These are phyloP conservation scores for Amiota mariae DNA, from an alignment of 2,888 invertebrate genomes.

Conservation along the genomic window DNA sequence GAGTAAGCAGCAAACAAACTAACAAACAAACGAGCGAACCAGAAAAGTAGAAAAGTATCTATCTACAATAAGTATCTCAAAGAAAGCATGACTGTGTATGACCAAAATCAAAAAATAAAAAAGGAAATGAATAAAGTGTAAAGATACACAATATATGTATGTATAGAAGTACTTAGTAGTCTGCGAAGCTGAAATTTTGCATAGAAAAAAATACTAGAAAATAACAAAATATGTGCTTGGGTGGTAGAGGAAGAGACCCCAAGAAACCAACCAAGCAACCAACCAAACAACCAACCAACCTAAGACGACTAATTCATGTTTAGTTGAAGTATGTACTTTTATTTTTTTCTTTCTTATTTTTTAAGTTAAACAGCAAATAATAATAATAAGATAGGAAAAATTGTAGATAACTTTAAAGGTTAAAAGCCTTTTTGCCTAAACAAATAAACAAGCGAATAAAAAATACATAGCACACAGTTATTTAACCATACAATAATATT, in stretches of 20 bases:
- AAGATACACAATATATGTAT: neutral
- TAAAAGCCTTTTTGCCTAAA: constrained; percentile 49
- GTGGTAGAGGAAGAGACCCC: no score
- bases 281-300: no score
- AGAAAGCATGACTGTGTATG: neutral
- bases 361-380: neutral
- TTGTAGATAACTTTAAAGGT: constrained; percentile 39
- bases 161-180: neutral
- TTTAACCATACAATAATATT: constrained; percentile 1
- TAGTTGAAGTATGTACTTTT: neutral
- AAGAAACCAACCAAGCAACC: no score
- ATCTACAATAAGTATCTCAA: neutral
- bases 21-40: neutral
- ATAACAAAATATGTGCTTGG: no score
- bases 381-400: constrained; percentile 1
- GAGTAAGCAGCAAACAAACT: constrained; percentile 17
- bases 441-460: constrained; percentile 49
- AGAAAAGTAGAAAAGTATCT: no score
- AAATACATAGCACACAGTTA: neutral
- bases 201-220: no score
- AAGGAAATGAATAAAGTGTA: neutral
- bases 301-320: neutral
- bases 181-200: no score
- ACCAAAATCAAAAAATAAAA: neutral
- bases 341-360: no score